Evolutionary conservation across 2,797 vertebrate genomes (phyloP), one percentile per base, ranked within the genome.

Genomic region (Triplophysa yarkandensis): DNA sequence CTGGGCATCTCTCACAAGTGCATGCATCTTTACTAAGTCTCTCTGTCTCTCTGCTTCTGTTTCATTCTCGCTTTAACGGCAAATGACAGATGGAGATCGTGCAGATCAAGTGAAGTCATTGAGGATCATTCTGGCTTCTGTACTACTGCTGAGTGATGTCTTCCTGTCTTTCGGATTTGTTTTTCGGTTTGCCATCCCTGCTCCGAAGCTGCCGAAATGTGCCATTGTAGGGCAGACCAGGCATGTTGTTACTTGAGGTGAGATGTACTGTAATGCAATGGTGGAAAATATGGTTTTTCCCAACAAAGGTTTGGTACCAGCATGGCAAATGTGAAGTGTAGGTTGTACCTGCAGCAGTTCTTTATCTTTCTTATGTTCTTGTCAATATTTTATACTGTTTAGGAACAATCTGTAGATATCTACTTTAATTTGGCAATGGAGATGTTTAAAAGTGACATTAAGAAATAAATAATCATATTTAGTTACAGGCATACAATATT

Each of bases 101-200:
- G 82, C 60, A 23, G 81, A 81, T 78, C 68, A 82, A 81, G 80
- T 76, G 76, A 83, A 81, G 76, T 83, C 79, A 71, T 65, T 16
- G 32, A 82, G 86, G 83, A 83, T 89, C 85, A 81, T 83, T 74
- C 58, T 43, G 68, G 64, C 54, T 68, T 67, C 63, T 80, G 84
- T 83, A 85, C 62, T 85, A 85, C 82, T 81, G 76, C 73, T 44
- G 58, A 91, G 86, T 83, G 82, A 89, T 85, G 79, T 77, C 85
- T 87, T 89, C 85, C 86, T 85, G 83, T 69, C 79, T 85, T 71
- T 69, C 54, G 57, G 13, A 28, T 30, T 58, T 61, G 25, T 36
- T 64, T 63, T 58, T 39, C 36, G 32, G 55, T 55, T 36, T 48
- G 66, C 52, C 58, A 68, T 5, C 54, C 66, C 79, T 83, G 71